Evolutionary conservation across 1,140 invertebrate species (phyloP).

Genomic region (Archivesica marissinica): DNA sequence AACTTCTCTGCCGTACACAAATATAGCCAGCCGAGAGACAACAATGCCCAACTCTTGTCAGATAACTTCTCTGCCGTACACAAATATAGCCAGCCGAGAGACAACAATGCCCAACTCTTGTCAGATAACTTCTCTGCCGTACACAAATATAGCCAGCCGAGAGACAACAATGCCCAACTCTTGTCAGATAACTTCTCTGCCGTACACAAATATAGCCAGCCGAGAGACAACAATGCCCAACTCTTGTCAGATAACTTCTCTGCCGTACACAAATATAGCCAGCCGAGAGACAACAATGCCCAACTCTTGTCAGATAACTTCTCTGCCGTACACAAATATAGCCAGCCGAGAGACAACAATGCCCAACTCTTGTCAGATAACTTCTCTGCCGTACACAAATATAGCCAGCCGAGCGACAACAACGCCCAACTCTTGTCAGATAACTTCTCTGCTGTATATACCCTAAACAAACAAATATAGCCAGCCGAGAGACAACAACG

Average conservation of each 20-base stretch:
- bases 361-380: conserved; percentile 93
- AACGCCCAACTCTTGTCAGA: conserved; percentile 93
- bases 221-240: conserved; percentile 93
- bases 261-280: conserved; percentile 92
- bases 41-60: conserved; percentile 93
- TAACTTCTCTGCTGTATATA: conserved; percentile 92
- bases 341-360: conserved; percentile 91
- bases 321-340: conserved; percentile 93
- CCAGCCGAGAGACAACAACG: too few species aligned
- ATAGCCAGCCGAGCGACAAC: conserved; percentile 91
- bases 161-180: conserved; percentile 93
- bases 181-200: conserved; percentile 92
- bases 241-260: conserved; percentile 92
- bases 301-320: conserved; percentile 92
- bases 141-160: conserved; percentile 92
- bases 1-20: conserved; percentile 93
- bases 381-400: conserved; percentile 93
- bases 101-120: conserved; percentile 93
- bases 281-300: conserved; percentile 91
- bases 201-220: conserved; percentile 92
- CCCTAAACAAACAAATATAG: too few species aligned
- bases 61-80: conserved; percentile 92
- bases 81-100: conserved; percentile 91
- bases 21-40: conserved; percentile 92
- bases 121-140: conserved; percentile 92